Percentiles rank a stretch among this genome's conserved stretches.
Conservation (phyloP, 2,888 invertebrate species). For the Incurvaria masculella region DNA sequence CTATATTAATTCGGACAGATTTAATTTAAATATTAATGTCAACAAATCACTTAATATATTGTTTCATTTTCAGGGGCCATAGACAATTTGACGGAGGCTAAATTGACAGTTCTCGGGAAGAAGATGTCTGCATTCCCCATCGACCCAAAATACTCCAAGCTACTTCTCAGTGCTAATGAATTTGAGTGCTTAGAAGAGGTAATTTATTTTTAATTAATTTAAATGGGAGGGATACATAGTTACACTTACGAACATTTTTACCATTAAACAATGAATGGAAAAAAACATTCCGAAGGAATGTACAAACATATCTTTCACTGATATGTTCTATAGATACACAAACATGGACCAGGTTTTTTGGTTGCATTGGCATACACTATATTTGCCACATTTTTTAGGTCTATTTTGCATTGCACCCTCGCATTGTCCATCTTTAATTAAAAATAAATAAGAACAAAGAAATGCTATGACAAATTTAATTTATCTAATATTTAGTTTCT, state of each 20-base stretch:
- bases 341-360: background rate
- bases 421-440: conserved; percentile 1
- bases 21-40: no score
- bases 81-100: conserved; percentile 51
- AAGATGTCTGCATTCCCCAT: conserved; percentile 90
- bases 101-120: conserved; percentile 74
- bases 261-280: no score
- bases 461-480: no score
- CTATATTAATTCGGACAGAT: no score
- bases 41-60: background rate
- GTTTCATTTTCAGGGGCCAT: conserved; percentile 61
- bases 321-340: no score
- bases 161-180: conserved; percentile 72
- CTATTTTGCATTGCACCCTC: background rate
- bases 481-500: background rate
- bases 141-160: conserved; percentile 85
- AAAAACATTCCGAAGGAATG: no score
- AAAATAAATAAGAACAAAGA: background rate
- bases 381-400: background rate
- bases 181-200: conserved; percentile 76
- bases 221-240: no score
- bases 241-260: no score
- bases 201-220: no score
- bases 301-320: no score
- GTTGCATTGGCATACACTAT: background rate